Evolutionary conservation across 2,797 vertebrate genomes (phyloP), one percentile per base, ranked within the genome.

Genomic region (Balearica regulorum): DNA sequence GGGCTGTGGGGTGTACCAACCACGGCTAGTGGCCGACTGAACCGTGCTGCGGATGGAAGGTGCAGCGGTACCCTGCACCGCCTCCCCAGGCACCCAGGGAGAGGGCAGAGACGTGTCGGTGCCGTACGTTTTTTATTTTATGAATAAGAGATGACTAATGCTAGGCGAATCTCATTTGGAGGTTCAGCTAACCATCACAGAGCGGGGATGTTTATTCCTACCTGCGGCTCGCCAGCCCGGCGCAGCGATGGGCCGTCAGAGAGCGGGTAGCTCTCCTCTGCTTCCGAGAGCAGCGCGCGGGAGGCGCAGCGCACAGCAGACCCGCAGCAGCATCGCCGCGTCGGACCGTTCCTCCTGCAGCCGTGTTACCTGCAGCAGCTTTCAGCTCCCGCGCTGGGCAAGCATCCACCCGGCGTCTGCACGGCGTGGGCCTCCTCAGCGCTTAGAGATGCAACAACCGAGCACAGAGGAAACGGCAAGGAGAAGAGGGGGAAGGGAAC

Each of bases 281-380:
- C 61, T 7, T 4, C 41, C 3, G 1, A 21, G 26, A 13, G 31
- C 21, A 0, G 7, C 5, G 10, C 1, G n/a, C 51, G 3, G 57
- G 29, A 5, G 22, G 76, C 55, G 1, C 9, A 1, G 29, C 3
- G 3, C 17, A 0, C 11, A 16, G 25, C 16, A 13, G 51, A 24
- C 6, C 49, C 1, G 18, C 49, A 13, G 49, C 22, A 9, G 7
- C 22, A 3, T 13, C 3, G 0, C 21, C 21, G 2, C 3, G 0
- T 7, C 3, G 16, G 57, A 10, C 33, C 24, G 0, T 7, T n/a
- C 5, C 0, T 39, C 66, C 19, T 4, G 14, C 21, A 2, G 79
- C 48, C 31, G 80, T n/a, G n/a, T n/a, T n/a, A n/a, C 66, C 19
- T 4, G 14, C 21, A 2, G 79, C 48, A 31, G 80, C 33, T 15